phyloP scores from a whole-genome alignment of 1,140 invertebrate species.

The Ceratina australensis region DNA sequence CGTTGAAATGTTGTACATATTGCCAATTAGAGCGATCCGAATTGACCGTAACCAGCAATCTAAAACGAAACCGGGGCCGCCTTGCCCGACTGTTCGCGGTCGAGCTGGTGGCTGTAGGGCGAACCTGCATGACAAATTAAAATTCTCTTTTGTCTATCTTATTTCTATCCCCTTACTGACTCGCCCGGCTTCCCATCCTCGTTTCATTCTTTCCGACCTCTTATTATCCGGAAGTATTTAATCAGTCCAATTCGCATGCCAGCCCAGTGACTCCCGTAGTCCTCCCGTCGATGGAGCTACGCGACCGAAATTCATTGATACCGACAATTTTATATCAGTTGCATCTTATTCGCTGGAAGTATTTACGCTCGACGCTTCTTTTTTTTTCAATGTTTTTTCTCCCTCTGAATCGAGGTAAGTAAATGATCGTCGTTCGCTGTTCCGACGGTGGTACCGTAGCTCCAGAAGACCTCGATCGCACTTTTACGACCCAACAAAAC shows the following conservation, averaged over 20 bases:
- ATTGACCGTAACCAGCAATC: constrained; percentile 56
- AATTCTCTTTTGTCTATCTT: constrained; percentile 9
- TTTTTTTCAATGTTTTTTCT: background rate
- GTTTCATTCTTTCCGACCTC: background rate
- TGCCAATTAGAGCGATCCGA: constrained; percentile 52
- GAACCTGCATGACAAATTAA: constrained; percentile 62
- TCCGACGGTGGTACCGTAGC: constrained; percentile 43
- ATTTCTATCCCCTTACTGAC: constrained; percentile 21
- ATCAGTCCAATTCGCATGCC: constrained; percentile 51
- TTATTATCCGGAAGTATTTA: background rate
- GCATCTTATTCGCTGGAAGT: background rate
- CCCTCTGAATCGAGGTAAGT: constrained; percentile 28
- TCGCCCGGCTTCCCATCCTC: background rate
- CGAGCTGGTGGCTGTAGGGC: constrained; percentile 65
- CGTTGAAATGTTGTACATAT: constrained; percentile 51
- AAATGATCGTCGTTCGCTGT: background rate
- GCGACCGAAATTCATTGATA: background rate
- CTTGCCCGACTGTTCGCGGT: constrained; percentile 31
- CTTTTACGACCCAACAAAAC: constrained; percentile 55
- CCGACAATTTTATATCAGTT: background rate
- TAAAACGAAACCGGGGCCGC: constrained; percentile 51
- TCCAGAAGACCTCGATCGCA: constrained; percentile 50
- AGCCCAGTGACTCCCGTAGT: constrained; percentile 48
- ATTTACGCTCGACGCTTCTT: background rate
- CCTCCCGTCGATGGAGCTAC: constrained; percentile 50